phyloP scores from a whole-genome alignment of 2,888 invertebrate genomes.

The Neuroscelio doddi region DNA sequence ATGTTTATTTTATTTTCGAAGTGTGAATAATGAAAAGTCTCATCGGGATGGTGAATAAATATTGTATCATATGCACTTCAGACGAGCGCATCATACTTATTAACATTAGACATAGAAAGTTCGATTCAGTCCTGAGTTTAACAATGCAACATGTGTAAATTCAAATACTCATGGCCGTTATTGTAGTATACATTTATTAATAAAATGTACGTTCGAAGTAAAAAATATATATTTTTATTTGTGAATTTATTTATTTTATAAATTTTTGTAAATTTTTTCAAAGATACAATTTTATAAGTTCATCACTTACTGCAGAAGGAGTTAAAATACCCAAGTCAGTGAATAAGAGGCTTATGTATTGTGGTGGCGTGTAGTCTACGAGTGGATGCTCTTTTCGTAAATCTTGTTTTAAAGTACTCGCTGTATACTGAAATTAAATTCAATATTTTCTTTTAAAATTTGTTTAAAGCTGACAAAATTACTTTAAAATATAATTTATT shows the following conservation, averaged over 20 bases:
- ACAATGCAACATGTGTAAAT: conserved; percentile 21
- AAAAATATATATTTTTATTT: conserved; percentile 5
- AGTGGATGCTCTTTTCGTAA: conserved; percentile 84
- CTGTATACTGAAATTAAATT: conserved; percentile 75
- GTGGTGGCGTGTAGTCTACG: conserved; percentile 98
- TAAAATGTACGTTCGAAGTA: conserved; percentile 22
- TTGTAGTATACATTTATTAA: conserved; percentile 31
- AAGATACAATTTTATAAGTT: conserved; percentile 95
- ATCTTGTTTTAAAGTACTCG: conserved; percentile 72
- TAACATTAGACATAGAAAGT: too few relatives aligned
- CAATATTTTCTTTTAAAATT: too few relatives aligned
- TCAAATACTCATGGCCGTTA: conserved; percentile 45
- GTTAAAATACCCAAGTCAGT: conserved; percentile 97
- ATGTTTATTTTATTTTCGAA: too few relatives aligned
- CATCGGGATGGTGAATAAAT: too few relatives aligned
- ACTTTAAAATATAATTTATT: too few relatives aligned
- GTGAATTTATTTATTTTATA: conserved; percentile 10
- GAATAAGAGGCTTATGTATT: conserved; percentile 92
- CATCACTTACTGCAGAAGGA: conserved; percentile 97
- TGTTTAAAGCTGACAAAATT: too few relatives aligned
- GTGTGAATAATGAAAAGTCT: too few relatives aligned
- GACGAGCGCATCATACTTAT: too few relatives aligned
- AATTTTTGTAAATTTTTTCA: conserved; percentile 73
- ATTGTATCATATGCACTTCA: too few relatives aligned
- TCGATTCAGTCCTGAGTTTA: not conserved